phyloP scores from a whole-genome alignment of 2,113 vertebrate genomes.

The Tonatia bakeri region DNA sequence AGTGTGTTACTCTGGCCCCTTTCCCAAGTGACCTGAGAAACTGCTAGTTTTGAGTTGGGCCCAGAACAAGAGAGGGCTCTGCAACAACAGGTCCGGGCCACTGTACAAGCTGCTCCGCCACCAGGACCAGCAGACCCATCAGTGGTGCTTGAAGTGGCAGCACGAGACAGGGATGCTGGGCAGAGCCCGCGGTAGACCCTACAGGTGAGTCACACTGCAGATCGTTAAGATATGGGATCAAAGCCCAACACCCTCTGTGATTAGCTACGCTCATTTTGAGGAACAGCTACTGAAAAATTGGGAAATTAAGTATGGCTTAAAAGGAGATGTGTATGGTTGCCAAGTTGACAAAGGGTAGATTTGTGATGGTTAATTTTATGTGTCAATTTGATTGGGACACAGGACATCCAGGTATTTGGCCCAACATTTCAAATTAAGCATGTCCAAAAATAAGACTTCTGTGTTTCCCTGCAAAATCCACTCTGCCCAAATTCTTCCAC shows the following conservation, averaged over 20 bases:
- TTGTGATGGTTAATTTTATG: neutral
- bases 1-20: neutral
- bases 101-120: neutral
- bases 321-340: neutral
- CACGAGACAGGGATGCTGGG: neutral
- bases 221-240: neutral
- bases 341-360: neutral
- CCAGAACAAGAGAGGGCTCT: neutral
- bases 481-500: neutral
- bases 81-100: neutral
- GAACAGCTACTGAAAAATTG: neutral
- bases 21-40: neutral
- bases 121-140: accelerated
- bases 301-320: neutral
- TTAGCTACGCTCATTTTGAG: neutral
- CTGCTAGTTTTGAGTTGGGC: neutral
- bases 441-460: neutral
- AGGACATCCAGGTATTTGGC: neutral
- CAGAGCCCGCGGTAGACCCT: neutral
- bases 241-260: neutral
- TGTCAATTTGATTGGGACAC: neutral
- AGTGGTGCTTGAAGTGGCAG: neutral
- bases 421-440: neutral
- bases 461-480: neutral
- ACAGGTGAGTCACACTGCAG: neutral